Conservation (phyloP, 2,888 invertebrate species). For the Microctonus aethiopoides region DNA sequence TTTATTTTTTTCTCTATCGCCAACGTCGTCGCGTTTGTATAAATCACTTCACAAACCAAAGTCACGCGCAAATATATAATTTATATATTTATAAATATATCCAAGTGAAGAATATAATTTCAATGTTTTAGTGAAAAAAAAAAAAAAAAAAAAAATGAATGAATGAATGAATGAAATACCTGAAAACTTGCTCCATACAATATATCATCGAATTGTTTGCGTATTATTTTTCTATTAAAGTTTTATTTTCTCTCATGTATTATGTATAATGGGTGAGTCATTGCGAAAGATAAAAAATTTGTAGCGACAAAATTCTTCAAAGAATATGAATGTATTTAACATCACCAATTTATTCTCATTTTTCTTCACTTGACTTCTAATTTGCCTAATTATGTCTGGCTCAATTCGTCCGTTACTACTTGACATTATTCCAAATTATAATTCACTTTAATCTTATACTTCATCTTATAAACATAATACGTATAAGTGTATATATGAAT, state of each 20-base stretch:
- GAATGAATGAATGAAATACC: neutral
- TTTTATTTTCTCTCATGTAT: neutral
- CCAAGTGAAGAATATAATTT: neutral
- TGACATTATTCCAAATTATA: neutral
- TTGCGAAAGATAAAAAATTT: neutral
- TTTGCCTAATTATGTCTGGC: neutral
- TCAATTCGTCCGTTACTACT: neutral
- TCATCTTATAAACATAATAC: neutral
- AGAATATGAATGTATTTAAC: neutral
- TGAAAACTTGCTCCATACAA: neutral
- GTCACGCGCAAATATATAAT: neutral
- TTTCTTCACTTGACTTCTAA: neutral
- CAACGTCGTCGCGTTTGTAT: neutral
- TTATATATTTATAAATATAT: neutral
- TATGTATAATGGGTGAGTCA: neutral
- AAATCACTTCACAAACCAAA: neutral
- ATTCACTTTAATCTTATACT: neutral
- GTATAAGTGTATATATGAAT: neutral
- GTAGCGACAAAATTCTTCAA: neutral
- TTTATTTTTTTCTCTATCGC: neutral
- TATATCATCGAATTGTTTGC: neutral
- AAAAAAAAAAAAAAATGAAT: too few relatives aligned
- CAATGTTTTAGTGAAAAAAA: neutral
- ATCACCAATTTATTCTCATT: neutral
- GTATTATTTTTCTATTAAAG: neutral